Conservation (phyloP, 2,888 invertebrate genomes). For the Heliconius ethilla region DNA sequence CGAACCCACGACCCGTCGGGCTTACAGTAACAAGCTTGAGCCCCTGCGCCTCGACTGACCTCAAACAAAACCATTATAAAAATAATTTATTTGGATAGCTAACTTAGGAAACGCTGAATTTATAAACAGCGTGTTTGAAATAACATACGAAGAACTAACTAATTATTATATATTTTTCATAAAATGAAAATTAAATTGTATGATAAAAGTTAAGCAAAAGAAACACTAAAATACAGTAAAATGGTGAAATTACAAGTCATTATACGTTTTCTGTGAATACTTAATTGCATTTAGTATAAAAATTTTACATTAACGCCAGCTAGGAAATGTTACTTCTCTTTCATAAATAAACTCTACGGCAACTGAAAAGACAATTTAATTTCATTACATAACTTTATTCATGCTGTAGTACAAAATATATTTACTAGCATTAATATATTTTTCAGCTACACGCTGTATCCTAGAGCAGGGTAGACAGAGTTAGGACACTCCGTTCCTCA, state of each 20-base stretch:
- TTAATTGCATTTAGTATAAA: slow-evolving; percentile 22
- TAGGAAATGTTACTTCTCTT: slow-evolving; percentile 23
- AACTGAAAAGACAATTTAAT: slow-evolving; percentile 17
- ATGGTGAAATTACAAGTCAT: slow-evolving; percentile 5
- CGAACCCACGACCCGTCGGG: too few relatives aligned
- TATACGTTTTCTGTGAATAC: neutral
- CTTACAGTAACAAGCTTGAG: too few relatives aligned
- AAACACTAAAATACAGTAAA: neutral
- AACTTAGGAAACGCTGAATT: neutral
- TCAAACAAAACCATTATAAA: too few relatives aligned
- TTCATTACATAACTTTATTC: slow-evolving; percentile 9
- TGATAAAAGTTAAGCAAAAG: neutral
- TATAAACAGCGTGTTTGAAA: neutral
- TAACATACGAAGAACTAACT: neutral
- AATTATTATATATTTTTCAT: neutral
- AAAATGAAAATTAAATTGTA: neutral
- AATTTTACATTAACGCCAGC: slow-evolving; percentile 27
- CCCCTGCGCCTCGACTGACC: too few relatives aligned
- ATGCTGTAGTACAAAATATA: neutral
- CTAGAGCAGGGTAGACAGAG: too few relatives aligned
- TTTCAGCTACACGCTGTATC: too few relatives aligned
- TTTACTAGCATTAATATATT: neutral
- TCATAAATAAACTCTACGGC: slow-evolving; percentile 18
- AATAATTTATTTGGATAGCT: too few relatives aligned
- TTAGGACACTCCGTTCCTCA: too few relatives aligned